Conservation (phyloP, 1,140 invertebrate genomes). For the Plutomurus gul region DNA sequence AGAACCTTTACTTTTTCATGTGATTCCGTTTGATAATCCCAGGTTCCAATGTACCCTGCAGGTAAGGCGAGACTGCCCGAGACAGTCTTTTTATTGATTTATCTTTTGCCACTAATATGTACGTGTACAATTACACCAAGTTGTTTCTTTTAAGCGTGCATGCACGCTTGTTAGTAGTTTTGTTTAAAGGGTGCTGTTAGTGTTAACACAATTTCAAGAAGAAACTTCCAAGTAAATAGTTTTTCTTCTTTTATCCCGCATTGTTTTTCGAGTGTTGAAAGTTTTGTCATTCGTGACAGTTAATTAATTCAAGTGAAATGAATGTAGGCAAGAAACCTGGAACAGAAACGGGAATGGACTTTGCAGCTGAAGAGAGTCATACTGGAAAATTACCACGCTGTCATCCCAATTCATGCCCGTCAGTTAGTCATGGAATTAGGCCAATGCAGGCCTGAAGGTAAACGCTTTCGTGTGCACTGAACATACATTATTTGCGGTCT, state of each 20-base stretch:
- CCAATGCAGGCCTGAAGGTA: slow-evolving; percentile 60
- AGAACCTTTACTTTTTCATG: slow-evolving; percentile 91
- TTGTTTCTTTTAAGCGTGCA: too few species aligned
- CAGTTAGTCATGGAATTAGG: slow-evolving; percentile 81
- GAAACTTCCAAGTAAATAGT: too few species aligned
- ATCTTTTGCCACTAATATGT: too few species aligned
- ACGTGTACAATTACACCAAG: too few species aligned
- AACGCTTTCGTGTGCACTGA: too few species aligned
- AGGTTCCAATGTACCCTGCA: slow-evolving; percentile 85
- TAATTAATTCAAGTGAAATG: slow-evolving; percentile 16
- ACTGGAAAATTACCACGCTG: slow-evolving; percentile 89
- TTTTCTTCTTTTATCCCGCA: too few species aligned
- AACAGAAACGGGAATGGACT: slow-evolving; percentile 94
- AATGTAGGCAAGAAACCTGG: slow-evolving; percentile 73
- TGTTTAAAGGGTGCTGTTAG: too few species aligned
- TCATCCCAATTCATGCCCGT: slow-evolving; percentile 87
- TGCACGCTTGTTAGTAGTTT: too few species aligned
- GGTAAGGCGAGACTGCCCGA: too few species aligned
- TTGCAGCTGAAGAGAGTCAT: slow-evolving; percentile 88
- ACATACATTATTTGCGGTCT: neutral
- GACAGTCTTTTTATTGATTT: too few species aligned
- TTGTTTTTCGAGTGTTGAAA: too few species aligned
- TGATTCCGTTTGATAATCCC: slow-evolving; percentile 94
- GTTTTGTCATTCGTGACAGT: slow-evolving; percentile 22
- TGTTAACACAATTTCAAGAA: too few species aligned